Base-by-base conservation (phyloP, 2,888 invertebrate genomes). In the Pseudococcus longispinus region DNA sequence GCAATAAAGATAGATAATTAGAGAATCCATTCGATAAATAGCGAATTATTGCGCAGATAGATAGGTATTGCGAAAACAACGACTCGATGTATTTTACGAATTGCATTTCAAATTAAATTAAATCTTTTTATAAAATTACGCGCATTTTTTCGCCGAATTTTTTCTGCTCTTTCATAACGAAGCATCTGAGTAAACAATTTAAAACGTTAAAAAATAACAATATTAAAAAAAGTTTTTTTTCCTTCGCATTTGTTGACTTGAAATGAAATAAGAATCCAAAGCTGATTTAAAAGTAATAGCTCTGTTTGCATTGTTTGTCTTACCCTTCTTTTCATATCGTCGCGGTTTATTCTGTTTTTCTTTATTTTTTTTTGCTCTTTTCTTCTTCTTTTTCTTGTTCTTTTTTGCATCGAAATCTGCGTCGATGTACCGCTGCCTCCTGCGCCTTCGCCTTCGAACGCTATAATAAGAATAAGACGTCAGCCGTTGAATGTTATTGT, bases 251-350 rank as follows among this genome's bases (percentile, higher is more conserved):
- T 85, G 85, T 85, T 85, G 85, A 70, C 85, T 85, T 65, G 60
- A 85, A 85, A 85, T 85, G 85, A 85, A 85, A 85, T 85, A 85
- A 85, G 85, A 85, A 85, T 85, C 85, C 60, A 85, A 85, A 85
- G 85, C 85, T 85, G 86, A 86, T 77, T 86, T 86, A 80, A 80
- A 86, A 86, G 83, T 87, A 74, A 83, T 83, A 82, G 83, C 83
- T 87, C 60, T 60, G 87, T 60, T 87, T 83, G 65, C 87, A 74
- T 87, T 87, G 83, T 87, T 84, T 74, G 51, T 84, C 87, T 83
- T 84, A 70, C 84, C 87, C 51, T 32, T 74, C 74, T 70, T 87
- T 84, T 65, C 70, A 70, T 86, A 82, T 82, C 86, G 77, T 74
- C 82, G 55, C 55, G 77, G 51, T 86, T 84, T 87, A 86, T 86